These are phyloP conservation scores for Dipodomys spectabilis DNA, from an alignment of 2,113 vertebrate genomes.

Conservation along the genomic window DNA sequence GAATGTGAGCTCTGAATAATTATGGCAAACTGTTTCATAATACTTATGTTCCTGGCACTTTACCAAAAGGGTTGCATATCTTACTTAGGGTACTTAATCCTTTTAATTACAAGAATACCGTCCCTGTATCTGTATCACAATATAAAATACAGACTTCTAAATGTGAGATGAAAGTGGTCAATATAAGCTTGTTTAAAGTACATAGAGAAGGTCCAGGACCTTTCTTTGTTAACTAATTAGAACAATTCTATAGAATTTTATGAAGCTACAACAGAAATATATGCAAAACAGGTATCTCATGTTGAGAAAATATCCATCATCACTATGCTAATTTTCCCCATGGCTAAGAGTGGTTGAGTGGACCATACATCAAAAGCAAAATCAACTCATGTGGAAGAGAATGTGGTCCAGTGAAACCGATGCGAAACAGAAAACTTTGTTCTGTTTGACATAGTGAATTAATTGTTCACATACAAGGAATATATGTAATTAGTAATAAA, in stretches of 20 bases:
- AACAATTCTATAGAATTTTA: not conserved
- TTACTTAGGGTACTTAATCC: not conserved
- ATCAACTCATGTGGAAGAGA: constrained; percentile 56
- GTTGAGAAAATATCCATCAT: constrained; percentile 64
- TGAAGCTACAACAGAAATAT: constrained; percentile 5
- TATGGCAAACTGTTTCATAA: not conserved
- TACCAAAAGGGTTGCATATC: not conserved
- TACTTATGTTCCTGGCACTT: not conserved
- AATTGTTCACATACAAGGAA: not conserved
- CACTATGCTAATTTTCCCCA: constrained; percentile 78
- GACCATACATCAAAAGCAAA: constrained; percentile 74
- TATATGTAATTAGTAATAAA: not conserved
- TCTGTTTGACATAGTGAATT: not conserved
- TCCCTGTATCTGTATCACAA: not conserved
- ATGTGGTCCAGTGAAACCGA: not conserved
- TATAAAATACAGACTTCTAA: not conserved
- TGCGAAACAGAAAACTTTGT: not conserved
- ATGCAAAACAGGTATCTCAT: constrained; percentile 58
- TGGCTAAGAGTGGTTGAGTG: constrained; percentile 49
- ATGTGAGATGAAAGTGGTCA: not conserved
- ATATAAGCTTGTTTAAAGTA: constrained; percentile 25
- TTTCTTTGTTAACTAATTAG: constrained; percentile 33
- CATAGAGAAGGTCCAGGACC: not conserved
- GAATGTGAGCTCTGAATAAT: not conserved
- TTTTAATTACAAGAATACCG: not conserved